Percentiles rank a stretch among this genome's conserved stretches.
These are phyloP conservation scores for Eunapius fragilis DNA, from an alignment of 37 sponge, comb jelly and placozoan species.

Conservation along the genomic window DNA sequence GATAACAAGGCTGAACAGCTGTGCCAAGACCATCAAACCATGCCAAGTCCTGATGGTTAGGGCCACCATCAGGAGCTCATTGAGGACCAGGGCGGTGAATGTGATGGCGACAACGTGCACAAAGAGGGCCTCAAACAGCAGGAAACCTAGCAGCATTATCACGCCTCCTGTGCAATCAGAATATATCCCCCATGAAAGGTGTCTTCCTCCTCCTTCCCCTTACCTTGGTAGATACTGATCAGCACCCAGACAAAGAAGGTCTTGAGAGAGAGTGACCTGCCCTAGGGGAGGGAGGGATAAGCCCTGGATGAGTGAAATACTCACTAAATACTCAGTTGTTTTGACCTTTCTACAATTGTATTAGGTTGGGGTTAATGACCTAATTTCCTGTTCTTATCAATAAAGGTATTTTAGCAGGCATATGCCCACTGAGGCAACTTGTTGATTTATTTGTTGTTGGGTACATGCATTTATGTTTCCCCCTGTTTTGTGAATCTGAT, in stretches of 20 bases:
- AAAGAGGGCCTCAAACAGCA: conserved; percentile 79
- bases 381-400: too few relatives aligned
- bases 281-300: conserved; percentile 18
- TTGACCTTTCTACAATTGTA: too few relatives aligned
- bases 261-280: conserved; percentile 88
- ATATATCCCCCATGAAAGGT: too few relatives aligned
- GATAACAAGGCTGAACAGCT: conserved; percentile 68
- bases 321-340: too few relatives aligned
- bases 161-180: conserved; percentile 49
- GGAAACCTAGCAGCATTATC: conserved; percentile 82
- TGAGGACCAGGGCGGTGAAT: conserved; percentile 91
- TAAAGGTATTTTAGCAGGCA: too few relatives aligned
- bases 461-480: too few relatives aligned
- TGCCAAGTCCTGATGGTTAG: conserved; percentile 95
- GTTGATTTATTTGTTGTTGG: too few relatives aligned
- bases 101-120: conserved; percentile 93
- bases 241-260: conserved; percentile 93
- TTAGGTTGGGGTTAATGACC: too few relatives aligned
- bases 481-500: too few relatives aligned
- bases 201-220: not conserved
- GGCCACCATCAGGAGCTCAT: conserved; percentile 94
- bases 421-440: too few relatives aligned
- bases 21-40: conserved; percentile 84
- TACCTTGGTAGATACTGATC: conserved; percentile 93
- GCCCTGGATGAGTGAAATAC: too few relatives aligned